Evolutionary conservation across 2,113 vertebrate genomes (phyloP).

Genomic region (Nothocercus nigrocapillus): DNA sequence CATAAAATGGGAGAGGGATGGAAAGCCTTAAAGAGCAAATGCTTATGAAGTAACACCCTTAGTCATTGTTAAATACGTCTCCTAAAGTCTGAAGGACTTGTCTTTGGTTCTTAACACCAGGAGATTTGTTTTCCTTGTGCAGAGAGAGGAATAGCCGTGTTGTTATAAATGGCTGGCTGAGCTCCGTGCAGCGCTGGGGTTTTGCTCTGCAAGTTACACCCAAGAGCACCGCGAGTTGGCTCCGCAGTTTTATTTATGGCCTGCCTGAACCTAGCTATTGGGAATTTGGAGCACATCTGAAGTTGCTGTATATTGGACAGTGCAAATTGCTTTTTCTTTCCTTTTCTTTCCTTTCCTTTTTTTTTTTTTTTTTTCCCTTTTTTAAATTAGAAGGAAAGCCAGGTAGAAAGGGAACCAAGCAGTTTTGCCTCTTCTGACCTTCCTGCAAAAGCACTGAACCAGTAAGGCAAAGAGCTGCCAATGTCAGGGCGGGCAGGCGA

Average conservation of each 20-base stretch:
- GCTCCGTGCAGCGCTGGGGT: background rate
- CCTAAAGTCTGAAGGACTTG: slow-evolving; percentile 48
- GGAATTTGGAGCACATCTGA: slow-evolving; percentile 42
- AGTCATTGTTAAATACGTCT: slow-evolving; percentile 56
- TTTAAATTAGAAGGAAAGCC: background rate
- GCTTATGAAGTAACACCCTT: slow-evolving; percentile 21
- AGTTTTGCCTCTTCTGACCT: background rate
- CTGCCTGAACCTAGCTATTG: slow-evolving; percentile 10
- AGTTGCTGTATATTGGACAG: background rate
- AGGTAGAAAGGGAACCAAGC: background rate
- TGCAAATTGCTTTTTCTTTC: background rate
- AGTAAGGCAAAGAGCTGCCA: background rate
- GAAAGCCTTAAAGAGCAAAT: slow-evolving; percentile 17
- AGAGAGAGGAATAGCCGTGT: background rate
- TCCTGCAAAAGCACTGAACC: background rate
- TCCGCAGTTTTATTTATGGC: slow-evolving; percentile 50
- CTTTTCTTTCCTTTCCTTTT: slow-evolving; percentile 1
- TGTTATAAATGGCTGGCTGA: slow-evolving; percentile 42
- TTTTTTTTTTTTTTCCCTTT: background rate
- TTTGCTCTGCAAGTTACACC: slow-evolving; percentile 45
- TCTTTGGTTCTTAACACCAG: slow-evolving; percentile 38
- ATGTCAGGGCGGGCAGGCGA: background rate
- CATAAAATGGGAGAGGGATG: slow-evolving; percentile 1
- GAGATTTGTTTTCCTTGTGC: slow-evolving; percentile 58
- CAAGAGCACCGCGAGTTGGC: slow-evolving; percentile 33